These are phyloP conservation scores for Aethes cnicana DNA, from an alignment of 2,888 invertebrate genomes.

Conservation along the genomic window DNA sequence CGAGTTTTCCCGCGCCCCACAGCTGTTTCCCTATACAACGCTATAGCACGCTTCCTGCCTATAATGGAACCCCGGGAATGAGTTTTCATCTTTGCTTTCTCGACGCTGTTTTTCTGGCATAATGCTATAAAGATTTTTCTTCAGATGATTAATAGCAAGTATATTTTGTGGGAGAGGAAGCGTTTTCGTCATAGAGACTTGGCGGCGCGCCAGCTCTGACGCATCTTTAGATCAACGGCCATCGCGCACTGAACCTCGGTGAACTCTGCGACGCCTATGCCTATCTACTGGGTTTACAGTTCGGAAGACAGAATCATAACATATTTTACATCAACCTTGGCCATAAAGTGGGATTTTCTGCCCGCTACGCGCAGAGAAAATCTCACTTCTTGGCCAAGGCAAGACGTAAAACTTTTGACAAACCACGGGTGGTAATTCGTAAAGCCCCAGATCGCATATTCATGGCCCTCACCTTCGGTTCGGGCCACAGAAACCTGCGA, in stretches of 20 bases:
- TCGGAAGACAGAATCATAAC: no score
- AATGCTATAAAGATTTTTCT: slow-evolving; percentile 14
- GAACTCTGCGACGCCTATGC: slow-evolving; percentile 46
- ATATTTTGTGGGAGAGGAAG: slow-evolving; percentile 34
- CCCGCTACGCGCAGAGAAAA: no score
- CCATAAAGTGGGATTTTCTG: no score
- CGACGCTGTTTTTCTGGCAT: slow-evolving; percentile 33
- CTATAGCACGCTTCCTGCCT: slow-evolving; percentile 52
- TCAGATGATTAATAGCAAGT: slow-evolving; percentile 23
- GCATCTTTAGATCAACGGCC: slow-evolving; percentile 34
- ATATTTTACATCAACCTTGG: no score
- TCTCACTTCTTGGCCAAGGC: no score
- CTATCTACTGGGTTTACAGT: slow-evolving; percentile 1
- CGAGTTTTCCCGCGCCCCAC: slow-evolving; percentile 64
- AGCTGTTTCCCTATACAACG: slow-evolving; percentile 60
- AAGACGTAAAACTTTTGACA: no score
- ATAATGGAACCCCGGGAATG: slow-evolving; percentile 54
- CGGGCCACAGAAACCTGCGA: no score
- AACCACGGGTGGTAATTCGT: no score
- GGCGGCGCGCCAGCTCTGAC: slow-evolving; percentile 55
- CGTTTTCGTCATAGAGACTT: slow-evolving; percentile 56
- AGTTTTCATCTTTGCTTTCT: slow-evolving; percentile 53
- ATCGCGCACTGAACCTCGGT: slow-evolving; percentile 45
- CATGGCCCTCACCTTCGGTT: no score
- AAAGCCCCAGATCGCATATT: no score